Base-by-base conservation (phyloP, 2,888 invertebrate genomes). In the Cheilosia grossa region DNA sequence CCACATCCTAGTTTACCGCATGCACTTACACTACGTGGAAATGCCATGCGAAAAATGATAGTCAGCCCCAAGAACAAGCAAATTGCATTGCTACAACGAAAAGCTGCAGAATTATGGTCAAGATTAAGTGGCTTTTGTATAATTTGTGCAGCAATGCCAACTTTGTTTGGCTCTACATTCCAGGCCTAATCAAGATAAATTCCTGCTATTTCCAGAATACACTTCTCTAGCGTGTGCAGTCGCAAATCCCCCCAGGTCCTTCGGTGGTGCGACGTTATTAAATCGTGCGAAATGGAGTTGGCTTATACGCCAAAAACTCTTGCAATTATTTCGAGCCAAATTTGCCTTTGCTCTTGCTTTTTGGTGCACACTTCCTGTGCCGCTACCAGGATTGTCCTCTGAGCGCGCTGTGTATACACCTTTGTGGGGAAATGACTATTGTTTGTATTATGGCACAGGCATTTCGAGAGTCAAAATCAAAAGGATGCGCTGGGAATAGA, bases 181-280 rank as follows among this genome's bases (percentile, higher is more conserved):
- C n/a, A 13, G 24, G 58, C 61, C 67, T 78, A 78, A 73, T 78
- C 78, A 78, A 82, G 78, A 82, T 82, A 73, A 67, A 82, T 82
- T 63, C 42, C 58, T 40, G 15, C 21, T 59, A 10, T 70, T 82
- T 53, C 3, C 77, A 64, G 42, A 81, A 58, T 81, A 56, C 63
- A 77, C 70, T 70, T 27, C 40, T 24, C 24, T 6, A 51, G 51
- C 33, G 42, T 67, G 21, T 24, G 21, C 0, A 33, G 40, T 63
- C 27, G 24, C 40, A 61, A 67, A 13, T 37, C 13, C 13, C 58
- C 19, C 19, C 15, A 37, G 15, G 53, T 37, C 40, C 33, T 47
- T 54, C 37, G 21, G 63, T 75, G 47, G 47, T 82, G 72, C 61
- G 30, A 66, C 64, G 49, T 54, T 58, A 64, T 47, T 37, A 77